Base-by-base conservation (phyloP, 2,797 vertebrate genomes). In the Centropyge bicolor region DNA sequence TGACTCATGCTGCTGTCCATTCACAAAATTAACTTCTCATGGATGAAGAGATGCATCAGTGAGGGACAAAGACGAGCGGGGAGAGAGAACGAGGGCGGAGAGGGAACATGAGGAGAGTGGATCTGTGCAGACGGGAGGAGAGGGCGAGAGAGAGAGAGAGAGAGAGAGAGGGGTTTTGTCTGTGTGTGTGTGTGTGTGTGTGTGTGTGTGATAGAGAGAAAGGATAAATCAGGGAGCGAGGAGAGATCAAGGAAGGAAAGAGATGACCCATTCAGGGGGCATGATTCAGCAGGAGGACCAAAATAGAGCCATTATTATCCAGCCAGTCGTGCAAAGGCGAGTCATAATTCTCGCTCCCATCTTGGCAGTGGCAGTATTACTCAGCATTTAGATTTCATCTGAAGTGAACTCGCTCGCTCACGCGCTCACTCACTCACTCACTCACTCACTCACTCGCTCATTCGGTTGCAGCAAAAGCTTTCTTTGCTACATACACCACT, bases 271-370 rank as follows among this genome's bases (percentile, higher is more conserved):
- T 87, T 91, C 82, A 87, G 81, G 86, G 83, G 78, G 76, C 89
- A 90, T 93, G 93, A 94, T 88, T 94, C 93, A 94, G 93, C 92
- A 92, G 77, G 61, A 87, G 76, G 80, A 91, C 87, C 74, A 87
- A 93, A 94, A 94, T 93, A 93, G 89, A 93, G 87, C 78, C 74
- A 86, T 90, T 91, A 94, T 93, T 89, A 90, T 78, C 80, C 75
- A 86, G 89, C 79, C 78, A 88, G 90, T 90, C 59, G 52, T 78
- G 86, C 85, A 89, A 73, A 81, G 80, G 77, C 78, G 84, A 78
- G 75, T 82, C 83, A 91, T 93, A 89, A 92, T 74, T 92, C 82
- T 83, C 49, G 67, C 72, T 80, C 68, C 64, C 74, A 70, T 88
- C 81, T 84, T 82, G 82, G 86, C 85, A 68, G 78, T 27, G 84